Evolutionary conservation across 2,797 vertebrate species (phyloP), one percentile per base, ranked within the genome.

Genomic region (Sciaenops ocellatus): DNA sequence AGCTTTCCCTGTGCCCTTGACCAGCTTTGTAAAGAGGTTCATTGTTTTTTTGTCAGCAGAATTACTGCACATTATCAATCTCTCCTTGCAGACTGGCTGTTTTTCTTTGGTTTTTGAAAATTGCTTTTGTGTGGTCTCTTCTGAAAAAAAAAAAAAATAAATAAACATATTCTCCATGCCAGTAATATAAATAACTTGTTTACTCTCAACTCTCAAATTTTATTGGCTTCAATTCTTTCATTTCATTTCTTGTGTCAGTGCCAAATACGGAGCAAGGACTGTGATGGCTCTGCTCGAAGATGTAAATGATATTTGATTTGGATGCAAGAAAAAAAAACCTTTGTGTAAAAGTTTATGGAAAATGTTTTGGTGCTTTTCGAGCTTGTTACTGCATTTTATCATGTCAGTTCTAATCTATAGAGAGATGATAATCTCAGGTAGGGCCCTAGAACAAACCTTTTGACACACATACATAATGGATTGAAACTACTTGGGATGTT

Each of bases 41-140:
- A 67, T 56, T 69, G 42, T 26, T 60, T 75, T 34, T 44, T 46
- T 59, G n/a, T 56, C 47, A 50, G 56, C 64, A 67, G 38, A 65
- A 68, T 68, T 24, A 44, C 24, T 47, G 52, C 59, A 57, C 71
- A 64, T 73, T 48, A 66, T 79, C 47, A 59, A 13, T 66, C 52
- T 69, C 24, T 79, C 50, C 13, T 51, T 41, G n/a, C 42, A 46
- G 20, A 38, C 69, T 22, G 3, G 9, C 44, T 66, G 17, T 16
- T 47, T 59, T 69, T 34, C 13, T 28, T 65, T 42, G 30, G 34
- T 9, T 30, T 47, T 52, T 47, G 2, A 59, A 61, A 64, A 60
- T 22, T 52, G 51, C 52, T 20, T 73, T 84, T 66, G 30, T 47
- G 13, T 24, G 15, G 46, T 16, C 3, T 47, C 12, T 18, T 42